phyloP scores from a whole-genome alignment of 2,888 invertebrate species.

The Andrena hattorfiana region DNA sequence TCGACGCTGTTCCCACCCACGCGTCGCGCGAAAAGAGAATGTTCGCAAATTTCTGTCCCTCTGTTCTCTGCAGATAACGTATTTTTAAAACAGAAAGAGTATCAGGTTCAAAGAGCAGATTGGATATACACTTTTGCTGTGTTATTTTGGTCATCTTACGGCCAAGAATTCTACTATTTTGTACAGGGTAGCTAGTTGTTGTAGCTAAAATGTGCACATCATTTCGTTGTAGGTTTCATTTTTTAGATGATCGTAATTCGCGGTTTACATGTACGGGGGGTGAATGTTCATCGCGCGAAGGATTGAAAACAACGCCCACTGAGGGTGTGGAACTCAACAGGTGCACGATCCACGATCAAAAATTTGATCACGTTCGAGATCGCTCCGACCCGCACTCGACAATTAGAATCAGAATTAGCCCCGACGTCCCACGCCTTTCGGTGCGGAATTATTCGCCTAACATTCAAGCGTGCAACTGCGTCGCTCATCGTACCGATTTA shows the following conservation, averaged over 20 bases:
- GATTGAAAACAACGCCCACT: not conserved
- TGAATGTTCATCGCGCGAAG: not conserved
- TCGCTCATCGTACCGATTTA: slow-evolving; percentile 59
- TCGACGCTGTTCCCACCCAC: not conserved
- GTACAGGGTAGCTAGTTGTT: no score
- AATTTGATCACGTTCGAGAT: slow-evolving; percentile 23
- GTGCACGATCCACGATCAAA: slow-evolving; percentile 28
- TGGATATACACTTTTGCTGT: no score
- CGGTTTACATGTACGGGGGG: not conserved
- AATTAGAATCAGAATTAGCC: slow-evolving; percentile 43
- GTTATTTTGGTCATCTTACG: no score
- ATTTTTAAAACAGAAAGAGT: not conserved
- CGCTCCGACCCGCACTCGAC: not conserved
- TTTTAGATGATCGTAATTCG: not conserved
- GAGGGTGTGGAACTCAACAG: slow-evolving; percentile 34
- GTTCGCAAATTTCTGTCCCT: not conserved
- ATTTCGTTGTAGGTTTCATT: no score
- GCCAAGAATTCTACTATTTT: no score
- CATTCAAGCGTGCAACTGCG: slow-evolving; percentile 46
- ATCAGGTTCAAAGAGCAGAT: not conserved
- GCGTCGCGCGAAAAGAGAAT: not conserved
- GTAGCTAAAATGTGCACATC: no score
- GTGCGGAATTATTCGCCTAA: slow-evolving; percentile 49
- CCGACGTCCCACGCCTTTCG: slow-evolving; percentile 41
- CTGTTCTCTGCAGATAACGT: not conserved